phyloP scores from a whole-genome alignment of 2,797 vertebrate genomes.

The Distichodus sexfasciatus region DNA sequence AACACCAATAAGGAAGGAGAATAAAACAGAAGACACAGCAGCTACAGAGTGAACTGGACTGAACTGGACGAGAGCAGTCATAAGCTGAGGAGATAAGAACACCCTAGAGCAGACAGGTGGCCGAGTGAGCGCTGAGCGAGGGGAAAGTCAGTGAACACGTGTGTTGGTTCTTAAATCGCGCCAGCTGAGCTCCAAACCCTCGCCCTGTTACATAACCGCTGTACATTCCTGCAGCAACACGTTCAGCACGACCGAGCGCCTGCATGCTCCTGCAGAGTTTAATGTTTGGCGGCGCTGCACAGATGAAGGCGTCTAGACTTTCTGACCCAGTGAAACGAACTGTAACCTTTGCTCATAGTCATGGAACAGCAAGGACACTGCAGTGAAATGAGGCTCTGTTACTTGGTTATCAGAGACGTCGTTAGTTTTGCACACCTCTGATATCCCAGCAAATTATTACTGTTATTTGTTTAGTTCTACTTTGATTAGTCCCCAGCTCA shows the following conservation, averaged over 20 bases:
- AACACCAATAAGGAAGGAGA: background rate
- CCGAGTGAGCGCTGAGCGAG: slow-evolving; percentile 6
- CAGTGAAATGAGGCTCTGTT: background rate
- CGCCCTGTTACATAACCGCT: slow-evolving; percentile 63
- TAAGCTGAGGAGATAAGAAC: background rate
- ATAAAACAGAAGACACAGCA: background rate
- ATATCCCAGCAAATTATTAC: no score
- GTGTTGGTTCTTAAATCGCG: slow-evolving; percentile 61
- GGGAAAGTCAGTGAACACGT: slow-evolving; percentile 49
- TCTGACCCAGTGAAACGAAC: background rate
- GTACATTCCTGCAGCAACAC: slow-evolving; percentile 49
- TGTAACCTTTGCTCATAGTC: background rate
- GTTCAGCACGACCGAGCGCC: slow-evolving; percentile 28
- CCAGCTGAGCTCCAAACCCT: slow-evolving; percentile 65
- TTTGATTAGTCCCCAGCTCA: background rate
- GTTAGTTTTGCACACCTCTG: no score
- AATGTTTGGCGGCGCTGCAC: background rate
- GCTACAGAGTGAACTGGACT: background rate
- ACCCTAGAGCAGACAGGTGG: background rate
- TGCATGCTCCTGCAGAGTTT: background rate
- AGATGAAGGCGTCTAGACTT: background rate
- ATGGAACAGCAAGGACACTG: background rate
- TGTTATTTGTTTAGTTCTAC: background rate
- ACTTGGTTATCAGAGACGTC: no score
- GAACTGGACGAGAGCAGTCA: background rate